Evolutionary conservation across 1,140 invertebrate species (phyloP).

Genomic region (Drosophila kurseongensis): DNA sequence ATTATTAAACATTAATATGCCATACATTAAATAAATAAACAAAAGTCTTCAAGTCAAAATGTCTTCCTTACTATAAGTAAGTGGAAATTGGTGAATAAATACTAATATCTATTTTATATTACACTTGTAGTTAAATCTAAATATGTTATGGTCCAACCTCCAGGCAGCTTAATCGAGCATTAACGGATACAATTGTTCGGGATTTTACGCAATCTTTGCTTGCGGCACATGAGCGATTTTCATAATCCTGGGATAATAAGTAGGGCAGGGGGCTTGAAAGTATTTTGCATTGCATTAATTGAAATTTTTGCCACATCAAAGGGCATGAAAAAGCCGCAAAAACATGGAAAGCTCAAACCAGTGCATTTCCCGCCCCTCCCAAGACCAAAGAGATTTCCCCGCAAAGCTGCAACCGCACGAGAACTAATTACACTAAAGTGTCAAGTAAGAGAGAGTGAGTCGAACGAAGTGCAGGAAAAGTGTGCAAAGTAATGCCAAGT

Average conservation of each 20-base stretch:
- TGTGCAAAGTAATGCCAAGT: slow-evolving; percentile 5
- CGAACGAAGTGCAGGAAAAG: background rate
- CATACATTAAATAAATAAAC: no score
- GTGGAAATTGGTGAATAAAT: no score
- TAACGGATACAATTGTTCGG: slow-evolving; percentile 4
- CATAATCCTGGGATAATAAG: background rate
- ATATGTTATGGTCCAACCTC: background rate
- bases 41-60: no score
- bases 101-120: no score
- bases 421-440: slow-evolving; percentile 56
- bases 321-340: slow-evolving; percentile 41
- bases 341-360: slow-evolving; percentile 4
- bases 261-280: slow-evolving; percentile 4
- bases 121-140: background rate
- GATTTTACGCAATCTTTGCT: background rate
- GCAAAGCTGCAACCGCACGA: slow-evolving; percentile 15
- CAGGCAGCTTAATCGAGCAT: slow-evolving; percentile 15
- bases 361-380: slow-evolving; percentile 7
- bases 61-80: no score
- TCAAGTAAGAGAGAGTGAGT: slow-evolving; percentile 27
- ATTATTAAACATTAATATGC: no score
- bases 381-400: slow-evolving; percentile 13
- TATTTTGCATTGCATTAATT: slow-evolving; percentile 65
- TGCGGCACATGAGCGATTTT: background rate
- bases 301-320: slow-evolving; percentile 67